These are phyloP conservation scores for Notodonta ziczac DNA, from an alignment of 2,888 invertebrate species.

Conservation along the genomic window DNA sequence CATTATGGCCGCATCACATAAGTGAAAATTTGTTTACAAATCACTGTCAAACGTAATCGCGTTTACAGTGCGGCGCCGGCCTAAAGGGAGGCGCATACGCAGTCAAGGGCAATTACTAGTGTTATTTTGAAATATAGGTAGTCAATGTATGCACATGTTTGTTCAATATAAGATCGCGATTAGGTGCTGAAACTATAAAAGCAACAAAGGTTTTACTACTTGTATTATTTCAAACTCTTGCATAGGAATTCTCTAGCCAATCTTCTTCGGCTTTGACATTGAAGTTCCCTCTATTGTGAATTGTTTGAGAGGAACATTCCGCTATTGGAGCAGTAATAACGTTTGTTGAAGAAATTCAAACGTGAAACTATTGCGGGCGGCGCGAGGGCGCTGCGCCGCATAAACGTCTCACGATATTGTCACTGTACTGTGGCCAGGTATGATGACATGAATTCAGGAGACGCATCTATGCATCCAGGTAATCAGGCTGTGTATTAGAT, in stretches of 20 bases:
- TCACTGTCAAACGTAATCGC: too few relatives aligned
- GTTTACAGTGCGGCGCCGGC: too few relatives aligned
- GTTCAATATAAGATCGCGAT: neutral
- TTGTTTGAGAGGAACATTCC: slow-evolving; percentile 74
- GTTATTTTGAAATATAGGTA: too few relatives aligned
- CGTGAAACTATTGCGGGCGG: slow-evolving; percentile 71
- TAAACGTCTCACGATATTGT: slow-evolving; percentile 59
- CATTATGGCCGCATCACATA: too few relatives aligned
- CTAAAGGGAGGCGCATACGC: too few relatives aligned
- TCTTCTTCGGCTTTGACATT: slow-evolving; percentile 74
- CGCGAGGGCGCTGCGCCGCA: slow-evolving; percentile 50
- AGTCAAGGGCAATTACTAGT: too few relatives aligned
- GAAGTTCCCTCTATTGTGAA: slow-evolving; percentile 74
- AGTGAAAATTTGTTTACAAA: too few relatives aligned
- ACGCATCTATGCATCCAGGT: neutral
- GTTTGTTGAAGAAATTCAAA: slow-evolving; percentile 80
- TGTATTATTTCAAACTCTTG: slow-evolving; percentile 51
- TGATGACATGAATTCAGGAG: neutral
- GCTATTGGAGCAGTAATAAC: slow-evolving; percentile 77
- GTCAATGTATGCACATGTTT: too few relatives aligned
- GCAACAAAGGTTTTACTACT: slow-evolving; percentile 26
- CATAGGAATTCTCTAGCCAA: slow-evolving; percentile 57
- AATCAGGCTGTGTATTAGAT: neutral
- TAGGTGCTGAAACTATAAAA: slow-evolving; percentile 9
- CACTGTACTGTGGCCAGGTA: slow-evolving; percentile 8